Evolutionary conservation across 2,797 vertebrate genomes (phyloP).

Genomic region (Erithacus rubecula): DNA sequence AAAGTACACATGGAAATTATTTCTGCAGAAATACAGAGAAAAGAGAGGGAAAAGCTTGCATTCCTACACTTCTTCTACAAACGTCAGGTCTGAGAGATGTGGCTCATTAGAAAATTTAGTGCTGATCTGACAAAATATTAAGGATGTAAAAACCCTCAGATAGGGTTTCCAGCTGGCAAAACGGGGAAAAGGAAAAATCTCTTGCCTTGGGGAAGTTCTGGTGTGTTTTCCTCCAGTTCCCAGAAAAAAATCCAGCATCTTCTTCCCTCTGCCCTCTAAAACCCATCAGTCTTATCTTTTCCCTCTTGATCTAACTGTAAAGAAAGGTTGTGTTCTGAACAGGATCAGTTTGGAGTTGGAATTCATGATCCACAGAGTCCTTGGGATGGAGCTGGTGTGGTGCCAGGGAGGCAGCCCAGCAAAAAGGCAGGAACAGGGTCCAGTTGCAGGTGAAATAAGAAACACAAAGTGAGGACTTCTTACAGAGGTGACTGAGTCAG

Average conservation of each 20-base stretch:
- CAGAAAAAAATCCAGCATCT: background rate
- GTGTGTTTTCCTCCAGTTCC: background rate
- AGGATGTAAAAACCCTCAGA: background rate
- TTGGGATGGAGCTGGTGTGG: accelerated
- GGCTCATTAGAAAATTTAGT: background rate
- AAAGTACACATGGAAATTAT: background rate
- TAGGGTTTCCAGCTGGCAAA: background rate
- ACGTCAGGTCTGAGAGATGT: background rate
- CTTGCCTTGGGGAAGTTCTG: background rate
- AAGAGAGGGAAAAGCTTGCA: background rate
- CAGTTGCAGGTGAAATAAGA: background rate
- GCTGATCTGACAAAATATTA: background rate
- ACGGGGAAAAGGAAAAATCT: background rate
- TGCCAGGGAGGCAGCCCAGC: background rate
- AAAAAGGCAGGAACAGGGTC: background rate
- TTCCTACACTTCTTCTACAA: background rate
- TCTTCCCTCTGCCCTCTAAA: background rate
- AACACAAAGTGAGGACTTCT: background rate
- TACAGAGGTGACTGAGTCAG: background rate
- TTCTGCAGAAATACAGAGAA: background rate
- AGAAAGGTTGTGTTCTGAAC: background rate
- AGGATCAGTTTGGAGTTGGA: background rate
- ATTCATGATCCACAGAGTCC: background rate
- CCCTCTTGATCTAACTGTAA: background rate
- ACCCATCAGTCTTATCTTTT: background rate